Conservation (phyloP, 2,113 vertebrate genomes). For the Crotalus horridus region DNA sequence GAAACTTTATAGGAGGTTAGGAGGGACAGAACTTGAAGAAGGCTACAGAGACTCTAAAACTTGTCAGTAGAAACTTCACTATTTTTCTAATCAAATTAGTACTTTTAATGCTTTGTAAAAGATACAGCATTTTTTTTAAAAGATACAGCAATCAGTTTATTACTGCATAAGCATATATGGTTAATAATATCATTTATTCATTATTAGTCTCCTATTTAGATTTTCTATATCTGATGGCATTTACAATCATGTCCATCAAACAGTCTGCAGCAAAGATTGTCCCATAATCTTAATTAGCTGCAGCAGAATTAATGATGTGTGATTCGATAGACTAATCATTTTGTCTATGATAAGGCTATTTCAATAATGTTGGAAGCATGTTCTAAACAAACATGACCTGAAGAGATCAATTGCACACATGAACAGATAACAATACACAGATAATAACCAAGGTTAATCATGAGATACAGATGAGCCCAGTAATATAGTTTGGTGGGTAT, state of each 20-base stretch:
- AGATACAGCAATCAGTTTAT: background rate
- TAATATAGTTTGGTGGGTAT: background rate
- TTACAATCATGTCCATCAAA: background rate
- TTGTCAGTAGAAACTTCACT: background rate
- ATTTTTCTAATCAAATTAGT: background rate
- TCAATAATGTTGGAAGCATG: background rate
- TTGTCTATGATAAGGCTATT: background rate
- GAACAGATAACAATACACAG: background rate
- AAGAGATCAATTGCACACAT: background rate
- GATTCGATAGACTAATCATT: background rate
- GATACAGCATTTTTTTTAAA: background rate
- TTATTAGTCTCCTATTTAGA: background rate
- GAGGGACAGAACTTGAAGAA: background rate
- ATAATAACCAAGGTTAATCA: background rate
- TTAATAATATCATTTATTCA: background rate
- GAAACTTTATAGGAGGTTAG: background rate
- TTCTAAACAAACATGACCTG: background rate
- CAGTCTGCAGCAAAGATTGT: background rate
- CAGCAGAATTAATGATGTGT: background rate
- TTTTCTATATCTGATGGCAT: background rate
- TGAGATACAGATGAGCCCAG: background rate
- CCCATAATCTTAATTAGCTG: background rate
- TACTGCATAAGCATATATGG: background rate
- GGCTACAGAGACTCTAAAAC: background rate
- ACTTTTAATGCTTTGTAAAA: background rate